Evolutionary conservation across 2,797 vertebrate genomes (phyloP).

Genomic region (Salarias fasciatus): DNA sequence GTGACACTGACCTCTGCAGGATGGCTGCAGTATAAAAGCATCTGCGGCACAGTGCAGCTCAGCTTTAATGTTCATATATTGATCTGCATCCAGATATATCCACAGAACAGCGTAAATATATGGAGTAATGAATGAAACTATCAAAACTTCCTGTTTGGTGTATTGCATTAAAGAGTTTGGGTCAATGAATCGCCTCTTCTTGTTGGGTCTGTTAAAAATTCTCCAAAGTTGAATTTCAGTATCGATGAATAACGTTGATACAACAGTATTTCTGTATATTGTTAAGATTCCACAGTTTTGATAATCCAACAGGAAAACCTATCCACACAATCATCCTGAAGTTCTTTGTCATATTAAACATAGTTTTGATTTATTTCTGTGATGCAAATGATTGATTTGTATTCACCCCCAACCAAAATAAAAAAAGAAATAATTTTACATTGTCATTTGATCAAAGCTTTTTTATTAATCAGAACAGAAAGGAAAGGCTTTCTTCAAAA

Average conservation of each 20-base stretch:
- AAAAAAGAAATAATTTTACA: too few species aligned
- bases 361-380: too few species aligned
- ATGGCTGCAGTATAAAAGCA: neutral
- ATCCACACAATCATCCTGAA: too few species aligned
- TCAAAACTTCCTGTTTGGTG: neutral
- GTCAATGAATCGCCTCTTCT: neutral
- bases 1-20: constrained; percentile 73
- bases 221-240: constrained; percentile 10
- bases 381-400: too few species aligned
- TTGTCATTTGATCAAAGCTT: neutral
- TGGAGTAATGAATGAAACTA: neutral
- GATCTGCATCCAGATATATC: too few species aligned
- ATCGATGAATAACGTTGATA: neutral
- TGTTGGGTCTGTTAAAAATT: constrained; percentile 14
- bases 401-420: too few species aligned
- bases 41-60: too few species aligned
- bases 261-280: neutral
- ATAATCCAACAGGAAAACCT: neutral
- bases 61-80: too few species aligned
- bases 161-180: neutral
- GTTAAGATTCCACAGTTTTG: constrained; percentile 6
- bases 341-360: too few species aligned
- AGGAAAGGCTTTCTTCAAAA: neutral
- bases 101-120: too few species aligned
- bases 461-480: neutral